Conservation (phyloP, 2,888 invertebrate species). For the Odontocolon sp. region DNA sequence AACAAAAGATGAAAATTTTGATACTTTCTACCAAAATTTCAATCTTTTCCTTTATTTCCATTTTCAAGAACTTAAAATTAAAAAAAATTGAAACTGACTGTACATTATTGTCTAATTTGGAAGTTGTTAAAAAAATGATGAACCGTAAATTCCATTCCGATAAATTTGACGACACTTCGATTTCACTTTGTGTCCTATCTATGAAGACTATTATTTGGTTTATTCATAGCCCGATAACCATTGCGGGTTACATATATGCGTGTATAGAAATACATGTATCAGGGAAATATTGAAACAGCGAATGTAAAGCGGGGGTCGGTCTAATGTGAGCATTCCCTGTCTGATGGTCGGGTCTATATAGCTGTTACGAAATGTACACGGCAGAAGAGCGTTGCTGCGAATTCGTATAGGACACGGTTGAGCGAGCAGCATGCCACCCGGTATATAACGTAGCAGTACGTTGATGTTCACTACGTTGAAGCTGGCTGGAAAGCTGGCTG, state of each 20-base stretch:
- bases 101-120: neutral
- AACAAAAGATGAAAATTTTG: constrained; percentile 36
- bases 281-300: constrained; percentile 33
- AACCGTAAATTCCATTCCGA: no score
- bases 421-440: constrained; percentile 51
- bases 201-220: constrained; percentile 43
- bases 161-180: no score
- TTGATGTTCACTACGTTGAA: constrained; percentile 27
- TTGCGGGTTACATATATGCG: constrained; percentile 16
- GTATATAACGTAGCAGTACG: constrained; percentile 34
- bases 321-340: neutral
- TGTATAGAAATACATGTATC: constrained; percentile 13
- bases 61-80: neutral
- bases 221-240: constrained; percentile 35
- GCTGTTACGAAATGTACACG: constrained; percentile 53
- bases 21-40: constrained; percentile 45
- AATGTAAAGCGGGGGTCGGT: neutral
- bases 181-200: no score
- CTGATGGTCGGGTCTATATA: constrained; percentile 3
- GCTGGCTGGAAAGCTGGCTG: constrained; percentile 50
- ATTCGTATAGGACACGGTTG: constrained; percentile 52
- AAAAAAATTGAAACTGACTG: neutral
- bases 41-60: constrained; percentile 9
- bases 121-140: no score
- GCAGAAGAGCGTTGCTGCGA: constrained; percentile 43